Conservation (phyloP, 1,140 invertebrate species). For the Arion vulgaris region DNA sequence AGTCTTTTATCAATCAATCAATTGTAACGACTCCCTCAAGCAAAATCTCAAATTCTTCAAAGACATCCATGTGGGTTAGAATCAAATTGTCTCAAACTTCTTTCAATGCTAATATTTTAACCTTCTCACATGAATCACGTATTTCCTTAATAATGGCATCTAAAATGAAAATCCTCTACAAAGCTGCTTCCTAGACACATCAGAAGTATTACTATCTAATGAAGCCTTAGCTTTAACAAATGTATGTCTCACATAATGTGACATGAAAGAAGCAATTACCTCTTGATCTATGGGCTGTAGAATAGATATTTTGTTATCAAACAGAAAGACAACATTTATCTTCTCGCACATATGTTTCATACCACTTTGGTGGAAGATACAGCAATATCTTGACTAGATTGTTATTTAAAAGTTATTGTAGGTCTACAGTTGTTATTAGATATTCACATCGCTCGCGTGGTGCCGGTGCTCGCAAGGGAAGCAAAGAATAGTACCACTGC, state of each 20-base stretch:
- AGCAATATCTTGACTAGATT: background rate
- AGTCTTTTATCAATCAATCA: too few species aligned
- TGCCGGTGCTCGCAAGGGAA: too few species aligned
- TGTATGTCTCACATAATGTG: background rate
- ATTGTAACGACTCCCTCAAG: background rate
- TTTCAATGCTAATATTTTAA: background rate
- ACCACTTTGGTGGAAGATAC: background rate
- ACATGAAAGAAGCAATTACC: background rate
- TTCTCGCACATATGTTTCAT: background rate
- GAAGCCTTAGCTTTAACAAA: background rate
- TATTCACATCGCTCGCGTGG: too few species aligned
- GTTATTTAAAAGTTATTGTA: too few species aligned
- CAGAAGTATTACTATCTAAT: background rate
- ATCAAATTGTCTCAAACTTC: background rate
- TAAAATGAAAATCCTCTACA: background rate
- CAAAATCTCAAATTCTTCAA: background rate
- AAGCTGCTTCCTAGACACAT: background rate
- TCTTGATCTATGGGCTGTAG: background rate
- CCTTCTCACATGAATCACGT: background rate
- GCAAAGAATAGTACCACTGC: too few species aligned
- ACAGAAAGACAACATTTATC: background rate
- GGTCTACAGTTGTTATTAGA: too few species aligned
- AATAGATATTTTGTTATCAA: background rate
- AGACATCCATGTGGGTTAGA: background rate
- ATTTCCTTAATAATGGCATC: background rate